Conservation (phyloP, 64 coral and sea anemone species). For the Stylophora pistillata region DNA sequence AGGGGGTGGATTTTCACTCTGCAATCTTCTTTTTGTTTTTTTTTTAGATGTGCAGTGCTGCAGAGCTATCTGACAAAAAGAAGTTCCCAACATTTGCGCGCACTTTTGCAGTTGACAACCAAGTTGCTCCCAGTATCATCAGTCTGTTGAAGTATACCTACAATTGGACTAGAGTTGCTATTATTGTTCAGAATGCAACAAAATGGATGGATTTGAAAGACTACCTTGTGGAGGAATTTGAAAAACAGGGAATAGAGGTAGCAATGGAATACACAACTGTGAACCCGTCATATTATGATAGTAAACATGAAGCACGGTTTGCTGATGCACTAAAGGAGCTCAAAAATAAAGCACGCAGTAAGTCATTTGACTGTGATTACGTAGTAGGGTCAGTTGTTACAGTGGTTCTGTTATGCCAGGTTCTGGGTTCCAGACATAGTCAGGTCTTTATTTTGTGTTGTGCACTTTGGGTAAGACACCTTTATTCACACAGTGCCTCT, state of each 20-base stretch:
- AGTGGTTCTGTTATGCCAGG: too few species aligned
- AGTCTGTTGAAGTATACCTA: conserved; percentile 44
- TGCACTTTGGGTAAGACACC: too few species aligned
- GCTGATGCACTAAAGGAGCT: conserved; percentile 22
- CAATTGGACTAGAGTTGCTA: conserved; percentile 57
- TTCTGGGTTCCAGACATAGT: too few species aligned
- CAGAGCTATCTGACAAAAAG: conserved; percentile 49
- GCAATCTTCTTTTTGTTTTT: neutral
- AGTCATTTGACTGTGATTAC: neutral
- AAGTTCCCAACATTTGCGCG: conserved; percentile 58
- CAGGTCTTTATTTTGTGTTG: too few species aligned
- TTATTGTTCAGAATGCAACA: conserved; percentile 28
- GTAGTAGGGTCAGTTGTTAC: too few species aligned
- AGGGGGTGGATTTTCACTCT: neutral
- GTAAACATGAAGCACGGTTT: conserved; percentile 4
- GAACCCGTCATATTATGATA: neutral
- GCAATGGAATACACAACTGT: neutral
- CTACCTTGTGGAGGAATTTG: conserved; percentile 34
- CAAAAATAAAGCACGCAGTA: conserved; percentile 54
- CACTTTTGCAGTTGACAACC: conserved; percentile 51
- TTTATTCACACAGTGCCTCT: too few species aligned
- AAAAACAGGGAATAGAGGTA: conserved; percentile 18
- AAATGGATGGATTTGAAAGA: conserved; percentile 19
- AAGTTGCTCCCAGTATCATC: conserved; percentile 32
- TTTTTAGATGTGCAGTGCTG: conserved; percentile 63